Base-by-base conservation (phyloP, 1,140 invertebrate genomes). In the Zaprionus kolodkinae region DNA sequence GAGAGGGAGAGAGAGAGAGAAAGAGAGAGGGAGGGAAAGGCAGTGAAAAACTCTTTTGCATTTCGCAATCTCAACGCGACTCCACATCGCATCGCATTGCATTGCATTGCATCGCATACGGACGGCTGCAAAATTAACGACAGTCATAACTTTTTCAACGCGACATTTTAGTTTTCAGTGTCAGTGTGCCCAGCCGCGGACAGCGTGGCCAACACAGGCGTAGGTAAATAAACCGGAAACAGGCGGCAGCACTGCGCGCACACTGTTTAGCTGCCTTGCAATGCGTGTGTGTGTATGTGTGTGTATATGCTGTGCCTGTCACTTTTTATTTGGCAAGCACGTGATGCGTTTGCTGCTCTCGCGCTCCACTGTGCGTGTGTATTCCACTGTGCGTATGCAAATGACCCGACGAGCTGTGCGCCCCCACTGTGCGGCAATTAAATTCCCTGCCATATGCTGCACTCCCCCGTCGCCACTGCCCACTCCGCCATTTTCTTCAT, bases 141-240 rank as follows among this genome's bases (percentile, higher is more conserved):
- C 71, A 75, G 78, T 40, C 66, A 69, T 89, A 81, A 89, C 85
- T 88, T 89, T 89, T 78, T 65, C 25, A 78, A 55, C 72, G 76
- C 78, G 76, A 76, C 75, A 80, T 80, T 78, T 77, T 73, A 74
- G 84, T 88, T 87, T 88, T 76, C 43, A 78, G 80, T 69, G 67
- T 50, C 45, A 10, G 9, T 30, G 27, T 30, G 27, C 40, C 54
- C 45, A 69, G n/a, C 56, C 25, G 43, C 60, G 54, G 43, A 70
- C 60, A 54, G 40, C 52, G 61, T 55, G 61, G 66, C 66, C 62
- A 75, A 61, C 55, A 56, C 2, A 21, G 69, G 69, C 63, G 15
- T 68, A 79, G 55, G 66, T 73, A 89, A 88, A 81, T 73, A 84
- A 89, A 57, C 73, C 78, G 81, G 74, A 84, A 84, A 66, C 74